These are phyloP conservation scores for Xestobium rufovillosum DNA, from an alignment of 2,888 invertebrate genomes.

Conservation along the genomic window DNA sequence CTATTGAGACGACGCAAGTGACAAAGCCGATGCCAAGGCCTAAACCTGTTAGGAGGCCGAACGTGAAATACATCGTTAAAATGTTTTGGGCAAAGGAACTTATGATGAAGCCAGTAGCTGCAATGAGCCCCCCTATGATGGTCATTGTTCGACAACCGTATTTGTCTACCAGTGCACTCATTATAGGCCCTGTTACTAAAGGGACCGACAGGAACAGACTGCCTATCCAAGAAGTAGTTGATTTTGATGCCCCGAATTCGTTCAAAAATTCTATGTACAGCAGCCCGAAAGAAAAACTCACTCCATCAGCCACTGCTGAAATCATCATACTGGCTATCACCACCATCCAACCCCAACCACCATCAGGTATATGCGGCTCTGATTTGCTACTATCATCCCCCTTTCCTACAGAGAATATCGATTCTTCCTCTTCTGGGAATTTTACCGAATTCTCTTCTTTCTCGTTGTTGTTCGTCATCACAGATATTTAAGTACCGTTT, in stretches of 20 bases:
- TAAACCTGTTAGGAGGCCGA: conserved; percentile 76
- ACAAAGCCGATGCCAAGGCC: conserved; percentile 82
- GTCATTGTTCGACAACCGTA: conserved; percentile 56
- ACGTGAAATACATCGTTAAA: conserved; percentile 74
- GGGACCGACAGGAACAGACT: conserved; percentile 51
- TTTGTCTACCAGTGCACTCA: conserved; percentile 77
- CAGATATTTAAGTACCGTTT: too few species aligned
- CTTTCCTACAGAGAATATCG: neutral
- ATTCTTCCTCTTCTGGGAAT: neutral
- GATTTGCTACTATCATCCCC: neutral
- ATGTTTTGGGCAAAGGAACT: conserved; percentile 65
- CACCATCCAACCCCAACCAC: conserved; percentile 87
- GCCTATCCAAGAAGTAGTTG: conserved; percentile 61
- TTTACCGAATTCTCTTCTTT: too few species aligned
- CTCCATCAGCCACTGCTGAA: conserved; percentile 86
- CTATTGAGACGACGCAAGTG: conserved; percentile 84
- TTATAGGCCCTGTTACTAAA: conserved; percentile 72
- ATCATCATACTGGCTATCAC: conserved; percentile 78
- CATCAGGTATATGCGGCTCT: conserved; percentile 63
- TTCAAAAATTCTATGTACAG: conserved; percentile 75
- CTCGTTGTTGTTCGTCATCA: too few species aligned
- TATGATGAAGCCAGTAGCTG: conserved; percentile 67
- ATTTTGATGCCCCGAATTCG: conserved; percentile 73
- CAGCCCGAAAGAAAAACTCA: conserved; percentile 88
- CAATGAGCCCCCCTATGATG: conserved; percentile 59